phyloP scores from a whole-genome alignment of 2,113 vertebrate species.

The Oreochromis tanganicae region DNA sequence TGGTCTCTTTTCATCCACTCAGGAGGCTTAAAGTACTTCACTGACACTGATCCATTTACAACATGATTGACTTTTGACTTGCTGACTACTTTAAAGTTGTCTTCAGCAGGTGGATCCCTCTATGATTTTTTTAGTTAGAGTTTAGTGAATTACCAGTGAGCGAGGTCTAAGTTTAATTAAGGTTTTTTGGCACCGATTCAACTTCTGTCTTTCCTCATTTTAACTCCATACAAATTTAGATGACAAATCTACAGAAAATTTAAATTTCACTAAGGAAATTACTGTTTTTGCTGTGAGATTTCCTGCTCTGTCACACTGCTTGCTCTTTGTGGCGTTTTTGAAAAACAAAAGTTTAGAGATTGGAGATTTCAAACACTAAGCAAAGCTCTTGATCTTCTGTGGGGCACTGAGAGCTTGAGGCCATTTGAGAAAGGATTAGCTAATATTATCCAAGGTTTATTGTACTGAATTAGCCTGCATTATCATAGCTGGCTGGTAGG shows the following conservation, averaged over 20 bases:
- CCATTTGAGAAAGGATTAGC: conserved; percentile 58
- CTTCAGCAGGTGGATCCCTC: neutral
- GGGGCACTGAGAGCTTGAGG: conserved; percentile 18
- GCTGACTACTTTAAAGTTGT: neutral
- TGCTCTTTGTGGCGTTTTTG: neutral
- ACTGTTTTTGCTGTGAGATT: neutral
- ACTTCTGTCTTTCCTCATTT: neutral
- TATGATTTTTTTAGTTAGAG: neutral
- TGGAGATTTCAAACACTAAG: neutral
- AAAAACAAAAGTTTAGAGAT: neutral
- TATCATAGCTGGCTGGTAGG: neutral
- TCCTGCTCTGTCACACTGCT: neutral
- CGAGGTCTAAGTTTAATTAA: neutral
- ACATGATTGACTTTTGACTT: neutral
- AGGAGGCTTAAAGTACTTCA: conserved; percentile 45
- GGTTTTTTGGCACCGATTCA: neutral
- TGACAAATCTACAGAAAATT: neutral
- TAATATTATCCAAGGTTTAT: conserved; percentile 56
- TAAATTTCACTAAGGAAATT: neutral
- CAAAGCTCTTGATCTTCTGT: conserved; percentile 31
- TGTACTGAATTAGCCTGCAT: conserved; percentile 38
- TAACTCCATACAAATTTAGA: neutral
- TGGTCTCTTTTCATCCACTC: conserved; percentile 25
- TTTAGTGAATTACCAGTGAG: neutral
- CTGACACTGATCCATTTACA: conserved; percentile 43